Base-by-base conservation (phyloP, 2,797 vertebrate species). In the Lateolabrax maculatus region DNA sequence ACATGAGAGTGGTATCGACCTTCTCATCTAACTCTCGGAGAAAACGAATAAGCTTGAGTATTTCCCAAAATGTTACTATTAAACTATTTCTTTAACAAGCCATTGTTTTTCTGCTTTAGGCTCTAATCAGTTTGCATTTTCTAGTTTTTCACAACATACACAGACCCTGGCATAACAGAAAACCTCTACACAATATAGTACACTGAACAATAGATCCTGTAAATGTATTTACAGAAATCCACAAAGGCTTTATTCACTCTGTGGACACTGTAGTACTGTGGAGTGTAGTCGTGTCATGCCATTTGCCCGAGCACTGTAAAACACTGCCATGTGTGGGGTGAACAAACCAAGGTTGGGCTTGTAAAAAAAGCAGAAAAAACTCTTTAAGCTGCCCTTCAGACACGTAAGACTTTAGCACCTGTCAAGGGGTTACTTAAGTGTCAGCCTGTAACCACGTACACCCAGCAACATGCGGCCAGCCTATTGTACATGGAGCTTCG, bases 381-480 rank as follows among this genome's bases (percentile, higher is more conserved):
- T 84, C 84, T 81, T n/a, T 84, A 80, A 85, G 87, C 90, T 89
- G 81, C 79, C 87, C 87, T 90, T 88, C 84, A 91, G 87, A 87
- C 87, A 87, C 85, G 75, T 79, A 83, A 79, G 84, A 91, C 90
- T 87, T 90, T 85, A 84, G 86, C 93, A 93, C 92, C 94, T 95
- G 94, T 94, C 86, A 90, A 83, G 87, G 84, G 88, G 88, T 92
- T 75, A 87, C 83, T 87, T 77, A 83, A 89, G 90, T 91, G 91
- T 89, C 90, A 88, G 81, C 74, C 69, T 84, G 79, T 68, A 85
- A 87, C 88, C 84, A 90, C n/a, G 61, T 88, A 88, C 89, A 89
- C 73, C 71, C 62, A 75, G 75, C 68, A 88, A 81, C 81, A 84
- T 39, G 41, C 83, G 87, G 84, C 79, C 73, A 77, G 67, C 51